Conservation (phyloP, 2,113 vertebrate species). For the Heterochromis multidens region DNA sequence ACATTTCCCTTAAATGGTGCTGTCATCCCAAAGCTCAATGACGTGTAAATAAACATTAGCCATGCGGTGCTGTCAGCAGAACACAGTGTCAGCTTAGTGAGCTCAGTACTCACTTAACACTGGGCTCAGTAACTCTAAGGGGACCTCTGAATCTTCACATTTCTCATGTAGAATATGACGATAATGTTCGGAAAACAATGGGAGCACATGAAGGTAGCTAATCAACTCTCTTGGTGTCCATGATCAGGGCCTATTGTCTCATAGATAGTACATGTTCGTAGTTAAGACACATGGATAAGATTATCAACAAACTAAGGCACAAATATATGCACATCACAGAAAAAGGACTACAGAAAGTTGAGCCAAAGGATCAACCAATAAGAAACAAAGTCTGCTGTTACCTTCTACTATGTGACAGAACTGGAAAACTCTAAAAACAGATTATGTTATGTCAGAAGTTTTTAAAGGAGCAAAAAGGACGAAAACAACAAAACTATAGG, state of each 20-base stretch:
- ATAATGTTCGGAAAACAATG: neutral
- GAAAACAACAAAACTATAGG: neutral
- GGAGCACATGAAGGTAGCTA: neutral
- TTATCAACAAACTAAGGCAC: conserved; percentile 36
- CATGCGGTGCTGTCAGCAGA: neutral
- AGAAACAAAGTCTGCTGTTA: neutral
- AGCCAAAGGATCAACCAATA: conserved; percentile 6
- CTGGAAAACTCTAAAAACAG: neutral
- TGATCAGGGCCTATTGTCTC: neutral
- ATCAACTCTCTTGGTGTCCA: neutral
- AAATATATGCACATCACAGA: neutral
- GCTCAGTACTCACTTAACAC: conserved; percentile 28
- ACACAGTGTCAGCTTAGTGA: conserved; percentile 32
- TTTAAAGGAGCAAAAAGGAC: neutral
- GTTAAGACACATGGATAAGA: neutral
- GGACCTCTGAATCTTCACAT: neutral
- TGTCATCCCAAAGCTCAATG: conserved; percentile 1
- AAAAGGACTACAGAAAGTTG: neutral
- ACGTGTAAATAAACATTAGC: conserved; percentile 44
- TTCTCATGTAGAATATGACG: neutral
- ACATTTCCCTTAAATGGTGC: conserved; percentile 29
- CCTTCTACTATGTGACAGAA: neutral
- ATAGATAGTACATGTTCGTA: neutral
- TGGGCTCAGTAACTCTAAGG: conserved; percentile 1
- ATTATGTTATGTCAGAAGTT: neutral